Base-by-base conservation (phyloP, 2,113 vertebrate species). In the Chaenocephalus aceratus region DNA sequence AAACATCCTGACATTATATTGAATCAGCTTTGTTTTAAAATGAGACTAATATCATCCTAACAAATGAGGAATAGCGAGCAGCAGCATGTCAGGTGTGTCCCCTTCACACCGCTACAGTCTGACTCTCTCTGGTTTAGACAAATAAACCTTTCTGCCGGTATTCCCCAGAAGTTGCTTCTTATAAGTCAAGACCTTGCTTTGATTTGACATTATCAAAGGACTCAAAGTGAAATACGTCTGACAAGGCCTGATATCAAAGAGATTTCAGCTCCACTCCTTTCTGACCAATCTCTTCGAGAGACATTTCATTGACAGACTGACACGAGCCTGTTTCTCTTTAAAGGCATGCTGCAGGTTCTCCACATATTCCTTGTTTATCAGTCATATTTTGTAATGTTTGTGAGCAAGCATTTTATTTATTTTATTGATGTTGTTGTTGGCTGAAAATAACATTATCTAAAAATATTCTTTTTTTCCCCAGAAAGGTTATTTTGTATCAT, bases 171-270 rank as follows among this genome's bases (percentile, higher is more conserved):
- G 82, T 74, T 75, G 52, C 48, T 76, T 83, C 71, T 75, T 79
- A 76, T 75, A 78, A 79, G 86, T 89, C 72, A 73, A 82, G 85
- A 83, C 85, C 81, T 85, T 56, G 72, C 88, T 93, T 94, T 93
- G 91, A 93, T 91, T 94, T 92, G 84, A 89, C 84, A 84, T 84
- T 87, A 93, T 94, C 90, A 93, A 93, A 94, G 86, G 72, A 64
- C 75, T 91, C 80, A 80, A 81, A 89, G 86, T 88, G 92, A 91
- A 90, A 89, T 86, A 58, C 63, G 69, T 88, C 90, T 90, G 87
- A 93, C 87, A 88, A 89, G 88, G 57, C 73, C 73, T 52, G 83
- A 88, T 92, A 94, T 92, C 91, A 91, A 89, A 91, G 79, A 80
- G 77, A 82, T 86, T 80, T 79, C 80, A 57, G n/a, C 82, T 71